Conservation (phyloP, 2,888 invertebrate species). For the Leptinotarsa tumamoca region DNA sequence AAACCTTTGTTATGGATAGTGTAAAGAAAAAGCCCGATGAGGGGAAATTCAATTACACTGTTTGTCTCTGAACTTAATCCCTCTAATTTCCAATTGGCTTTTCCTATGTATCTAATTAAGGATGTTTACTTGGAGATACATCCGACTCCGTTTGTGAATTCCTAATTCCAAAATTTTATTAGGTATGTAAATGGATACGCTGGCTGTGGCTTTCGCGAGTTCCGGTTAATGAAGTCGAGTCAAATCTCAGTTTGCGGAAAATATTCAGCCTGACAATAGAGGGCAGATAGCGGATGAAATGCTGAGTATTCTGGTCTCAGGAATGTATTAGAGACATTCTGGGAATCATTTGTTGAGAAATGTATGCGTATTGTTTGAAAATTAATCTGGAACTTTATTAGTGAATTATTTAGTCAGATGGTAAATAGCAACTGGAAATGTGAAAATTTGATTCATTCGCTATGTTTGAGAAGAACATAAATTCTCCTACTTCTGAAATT, state of each 20-base stretch:
- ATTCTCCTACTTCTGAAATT: too few species aligned
- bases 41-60: slow-evolving; percentile 12
- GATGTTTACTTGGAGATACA: slow-evolving; percentile 18
- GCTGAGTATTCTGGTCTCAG: background rate
- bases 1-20: background rate
- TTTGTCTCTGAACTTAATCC: slow-evolving; percentile 24
- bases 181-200: slow-evolving; percentile 19
- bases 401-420: too few species aligned
- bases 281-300: background rate
- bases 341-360: too few species aligned
- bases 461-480: too few species aligned
- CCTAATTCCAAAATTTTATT: slow-evolving; percentile 4
- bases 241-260: background rate
- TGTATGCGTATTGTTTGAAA: too few species aligned
- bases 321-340: background rate
- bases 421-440: too few species aligned
- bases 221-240: background rate
- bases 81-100: slow-evolving; percentile 21
- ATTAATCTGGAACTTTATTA: too few species aligned
- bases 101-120: slow-evolving; percentile 12
- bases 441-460: too few species aligned
- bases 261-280: background rate
- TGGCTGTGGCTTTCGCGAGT: slow-evolving; percentile 1
- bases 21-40: background rate
- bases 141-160: slow-evolving; percentile 20